Conservation (phyloP, 2,888 invertebrate genomes). For the Entomobrya proxima region DNA sequence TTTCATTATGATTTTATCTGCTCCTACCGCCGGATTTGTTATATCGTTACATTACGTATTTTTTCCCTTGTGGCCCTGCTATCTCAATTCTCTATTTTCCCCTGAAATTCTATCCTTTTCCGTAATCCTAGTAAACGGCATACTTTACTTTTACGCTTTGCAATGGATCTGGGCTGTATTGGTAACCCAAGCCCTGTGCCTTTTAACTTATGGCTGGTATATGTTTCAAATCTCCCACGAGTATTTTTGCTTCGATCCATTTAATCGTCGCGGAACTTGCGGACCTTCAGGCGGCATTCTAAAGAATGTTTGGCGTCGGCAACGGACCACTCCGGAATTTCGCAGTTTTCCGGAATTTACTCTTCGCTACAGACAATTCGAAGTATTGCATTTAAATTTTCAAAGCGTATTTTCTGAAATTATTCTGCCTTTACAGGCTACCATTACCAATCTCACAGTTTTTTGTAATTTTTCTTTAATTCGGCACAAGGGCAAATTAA, state of each 20-base stretch:
- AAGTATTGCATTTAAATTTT: constrained; percentile 23
- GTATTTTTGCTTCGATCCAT: constrained; percentile 25
- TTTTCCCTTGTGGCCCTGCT: constrained; percentile 47
- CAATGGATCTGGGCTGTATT: constrained; percentile 43
- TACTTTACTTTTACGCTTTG: not conserved
- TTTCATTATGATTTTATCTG: not conserved
- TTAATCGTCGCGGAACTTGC: not conserved
- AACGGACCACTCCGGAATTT: not conserved
- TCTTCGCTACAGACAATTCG: constrained; percentile 7
- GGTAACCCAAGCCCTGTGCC: not conserved
- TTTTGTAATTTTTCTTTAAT: constrained; percentile 44
- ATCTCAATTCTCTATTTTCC: constrained; percentile 14
- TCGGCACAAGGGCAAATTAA: not conserved
- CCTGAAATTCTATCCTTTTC: not conserved
- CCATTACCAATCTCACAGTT: not conserved
- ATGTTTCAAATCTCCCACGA: not conserved
- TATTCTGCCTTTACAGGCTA: constrained; percentile 14
- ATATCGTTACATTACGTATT: constrained; percentile 32
- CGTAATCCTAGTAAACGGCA: not conserved
- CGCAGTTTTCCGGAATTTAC: not conserved
- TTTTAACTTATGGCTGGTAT: constrained; percentile 8
- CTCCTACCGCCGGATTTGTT: not conserved
- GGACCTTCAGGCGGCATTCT: not conserved
- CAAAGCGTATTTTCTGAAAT: constrained; percentile 2
- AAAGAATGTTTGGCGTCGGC: not conserved